phyloP scores from a whole-genome alignment of 2,888 invertebrate genomes.

The Antheraea assamensis region DNA sequence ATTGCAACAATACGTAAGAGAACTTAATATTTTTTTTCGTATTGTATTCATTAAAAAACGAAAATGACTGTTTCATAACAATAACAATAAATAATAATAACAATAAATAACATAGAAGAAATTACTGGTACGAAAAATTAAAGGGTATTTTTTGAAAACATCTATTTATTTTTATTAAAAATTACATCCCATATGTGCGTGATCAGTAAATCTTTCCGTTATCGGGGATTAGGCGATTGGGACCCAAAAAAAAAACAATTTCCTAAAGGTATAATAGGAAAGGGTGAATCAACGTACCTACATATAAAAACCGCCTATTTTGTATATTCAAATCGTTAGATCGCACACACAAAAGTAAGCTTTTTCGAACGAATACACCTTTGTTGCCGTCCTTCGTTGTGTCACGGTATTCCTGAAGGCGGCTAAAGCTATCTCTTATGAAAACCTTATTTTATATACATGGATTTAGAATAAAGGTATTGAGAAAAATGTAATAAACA shows the following conservation, averaged over 20 bases:
- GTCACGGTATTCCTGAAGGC: neutral
- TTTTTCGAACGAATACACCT: constrained; percentile 18
- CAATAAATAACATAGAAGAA: neutral
- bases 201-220: constrained; percentile 30
- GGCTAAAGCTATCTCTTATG: neutral
- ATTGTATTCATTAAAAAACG: neutral
- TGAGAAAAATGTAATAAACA: neutral
- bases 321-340: constrained; percentile 6
- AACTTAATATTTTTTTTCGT: too few relatives aligned
- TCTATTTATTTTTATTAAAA: neutral
- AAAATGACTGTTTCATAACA: too few relatives aligned
- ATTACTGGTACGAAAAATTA: neutral
- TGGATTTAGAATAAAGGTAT: neutral
- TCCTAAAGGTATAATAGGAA: constrained; percentile 24
- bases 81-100: too few relatives aligned
- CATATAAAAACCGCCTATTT: constrained; percentile 5
- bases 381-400: constrained; percentile 12
- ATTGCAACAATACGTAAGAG: too few relatives aligned
- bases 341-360: constrained; percentile 20
- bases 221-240: constrained; percentile 29
- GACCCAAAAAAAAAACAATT: constrained; percentile 31
- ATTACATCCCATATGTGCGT: constrained; percentile 20
- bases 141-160: neutral
- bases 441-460: neutral
- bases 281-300: constrained; percentile 20